Percentiles rank a stretch among this genome's conserved stretches.
Evolutionary conservation across 2,113 vertebrate genomes (phyloP).

Genomic region (Microtus oregoni): DNA sequence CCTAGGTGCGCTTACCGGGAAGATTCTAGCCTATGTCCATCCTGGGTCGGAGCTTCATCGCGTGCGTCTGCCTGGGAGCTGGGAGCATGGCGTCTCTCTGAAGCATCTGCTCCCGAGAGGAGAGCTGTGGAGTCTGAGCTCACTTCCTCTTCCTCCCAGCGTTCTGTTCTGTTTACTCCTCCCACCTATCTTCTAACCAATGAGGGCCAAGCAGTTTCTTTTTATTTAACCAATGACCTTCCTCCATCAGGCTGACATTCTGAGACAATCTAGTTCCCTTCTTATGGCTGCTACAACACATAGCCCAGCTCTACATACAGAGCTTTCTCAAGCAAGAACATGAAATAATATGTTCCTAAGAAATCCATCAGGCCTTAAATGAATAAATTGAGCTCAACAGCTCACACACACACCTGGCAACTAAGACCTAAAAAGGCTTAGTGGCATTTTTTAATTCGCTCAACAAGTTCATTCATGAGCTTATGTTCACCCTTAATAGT

Average conservation of each 20-base stretch:
- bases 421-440: conserved; percentile 18
- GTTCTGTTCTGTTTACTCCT: too few relatives aligned
- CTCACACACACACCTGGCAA: background rate
- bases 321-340: background rate
- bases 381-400: conserved; percentile 44
- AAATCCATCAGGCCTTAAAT: background rate
- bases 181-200: too few relatives aligned
- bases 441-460: conserved; percentile 60
- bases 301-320: background rate
- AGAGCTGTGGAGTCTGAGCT: too few relatives aligned
- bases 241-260: background rate
- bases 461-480: conserved; percentile 68
- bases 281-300: background rate
- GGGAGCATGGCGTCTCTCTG: too few relatives aligned
- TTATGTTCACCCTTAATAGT: conserved; percentile 64
- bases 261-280: background rate
- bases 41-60: too few relatives aligned
- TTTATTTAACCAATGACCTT: too few relatives aligned
- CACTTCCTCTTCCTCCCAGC: too few relatives aligned
- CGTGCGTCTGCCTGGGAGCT: too few relatives aligned
- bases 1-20: too few relatives aligned
- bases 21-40: too few relatives aligned
- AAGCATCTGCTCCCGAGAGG: too few relatives aligned
- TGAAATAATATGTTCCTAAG: background rate
- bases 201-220: too few relatives aligned